These are phyloP conservation scores for Rotaria sp. DNA, from an alignment of 2,888 invertebrate species.

Conservation along the genomic window DNA sequence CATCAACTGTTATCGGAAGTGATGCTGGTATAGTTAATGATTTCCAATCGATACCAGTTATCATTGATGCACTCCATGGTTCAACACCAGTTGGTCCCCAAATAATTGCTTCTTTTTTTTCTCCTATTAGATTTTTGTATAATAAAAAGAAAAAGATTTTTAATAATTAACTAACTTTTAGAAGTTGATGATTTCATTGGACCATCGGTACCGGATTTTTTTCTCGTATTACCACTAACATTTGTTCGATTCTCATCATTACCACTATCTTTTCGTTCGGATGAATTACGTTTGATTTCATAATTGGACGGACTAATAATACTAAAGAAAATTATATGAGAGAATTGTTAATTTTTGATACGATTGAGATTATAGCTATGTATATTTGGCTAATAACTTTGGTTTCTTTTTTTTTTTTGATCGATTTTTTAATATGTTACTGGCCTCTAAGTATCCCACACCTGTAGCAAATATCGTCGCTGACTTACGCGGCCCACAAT, in stretches of 20 bases:
- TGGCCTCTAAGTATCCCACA: too few relatives aligned
- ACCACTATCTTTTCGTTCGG: not conserved
- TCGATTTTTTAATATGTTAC: too few relatives aligned
- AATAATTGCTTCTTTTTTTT: not conserved
- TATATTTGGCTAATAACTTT: too few relatives aligned
- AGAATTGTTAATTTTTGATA: too few relatives aligned
- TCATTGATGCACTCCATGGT: conserved; percentile 27
- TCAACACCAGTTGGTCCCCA: conserved; percentile 26
- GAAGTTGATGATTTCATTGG: not conserved
- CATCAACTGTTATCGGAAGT: conserved; percentile 94
- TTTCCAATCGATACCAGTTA: conserved; percentile 76
- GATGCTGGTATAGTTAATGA: conserved; percentile 91
- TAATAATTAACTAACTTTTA: not conserved
- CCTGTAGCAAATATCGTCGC: too few relatives aligned
- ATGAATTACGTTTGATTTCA: not conserved
- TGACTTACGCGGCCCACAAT: too few relatives aligned
- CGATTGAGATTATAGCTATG: too few relatives aligned
- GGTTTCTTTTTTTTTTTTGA: too few relatives aligned
- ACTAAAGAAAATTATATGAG: not conserved
- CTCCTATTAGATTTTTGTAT: not conserved
- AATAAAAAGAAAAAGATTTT: too few relatives aligned
- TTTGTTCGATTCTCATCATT: not conserved
- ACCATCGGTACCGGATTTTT: not conserved
- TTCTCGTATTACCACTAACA: not conserved
- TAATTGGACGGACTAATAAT: not conserved